phyloP scores from a whole-genome alignment of 2,888 invertebrate genomes.

The Netelia virgata region DNA sequence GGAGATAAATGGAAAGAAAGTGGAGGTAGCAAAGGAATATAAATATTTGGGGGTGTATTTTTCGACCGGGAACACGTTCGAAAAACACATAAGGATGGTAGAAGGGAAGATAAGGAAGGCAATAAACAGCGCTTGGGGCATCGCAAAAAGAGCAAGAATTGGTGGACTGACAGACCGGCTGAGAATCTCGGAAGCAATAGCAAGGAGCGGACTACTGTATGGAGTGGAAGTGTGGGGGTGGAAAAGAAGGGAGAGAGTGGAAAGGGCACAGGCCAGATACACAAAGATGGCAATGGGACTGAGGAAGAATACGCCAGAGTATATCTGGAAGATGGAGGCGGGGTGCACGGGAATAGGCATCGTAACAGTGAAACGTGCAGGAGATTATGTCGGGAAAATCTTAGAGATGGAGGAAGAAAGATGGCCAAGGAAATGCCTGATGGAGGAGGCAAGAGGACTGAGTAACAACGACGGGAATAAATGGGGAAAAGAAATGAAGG shows the following conservation, averaged over 20 bases:
- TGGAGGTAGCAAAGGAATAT: conserved; percentile 65
- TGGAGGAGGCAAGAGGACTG: background rate
- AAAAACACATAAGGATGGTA: background rate
- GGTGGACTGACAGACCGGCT: conserved; percentile 33
- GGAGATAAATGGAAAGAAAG: conserved; percentile 37
- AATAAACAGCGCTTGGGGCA: conserved; percentile 44
- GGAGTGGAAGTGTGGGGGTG: conserved; percentile 68
- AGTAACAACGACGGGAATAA: background rate
- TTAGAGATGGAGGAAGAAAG: background rate
- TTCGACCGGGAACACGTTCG: conserved; percentile 26
- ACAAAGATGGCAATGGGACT: conserved; percentile 24
- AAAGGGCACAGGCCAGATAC: conserved; percentile 36
- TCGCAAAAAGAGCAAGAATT: conserved; percentile 46
- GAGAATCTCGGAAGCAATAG: conserved; percentile 47
- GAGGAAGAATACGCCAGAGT: conserved; percentile 12
- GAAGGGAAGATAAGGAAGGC: conserved; percentile 30
- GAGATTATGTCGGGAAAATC: background rate
- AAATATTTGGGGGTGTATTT: conserved; percentile 64
- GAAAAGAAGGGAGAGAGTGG: background rate
- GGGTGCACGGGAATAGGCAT: conserved; percentile 7
- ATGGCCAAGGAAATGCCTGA: conserved; percentile 6
- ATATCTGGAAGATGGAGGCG: conserved; percentile 39
- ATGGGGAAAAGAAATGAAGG: background rate
- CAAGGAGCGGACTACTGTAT: conserved; percentile 46
- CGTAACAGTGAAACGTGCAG: background rate